Conservation (phyloP, 92 coral and sea anemone species). For the Siderastrea siderea region DNA sequence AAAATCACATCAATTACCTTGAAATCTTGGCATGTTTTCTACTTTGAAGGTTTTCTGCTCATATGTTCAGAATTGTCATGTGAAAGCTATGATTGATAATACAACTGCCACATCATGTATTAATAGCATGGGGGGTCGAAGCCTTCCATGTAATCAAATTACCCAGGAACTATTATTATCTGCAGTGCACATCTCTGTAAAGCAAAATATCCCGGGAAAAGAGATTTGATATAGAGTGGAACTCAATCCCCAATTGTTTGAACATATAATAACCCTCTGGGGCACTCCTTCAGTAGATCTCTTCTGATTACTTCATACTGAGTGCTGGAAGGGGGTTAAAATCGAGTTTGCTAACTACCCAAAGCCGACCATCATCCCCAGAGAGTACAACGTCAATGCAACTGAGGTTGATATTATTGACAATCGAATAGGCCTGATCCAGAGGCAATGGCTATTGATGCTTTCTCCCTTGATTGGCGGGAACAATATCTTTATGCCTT, state of each 20-base stretch:
- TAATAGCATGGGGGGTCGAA: constrained; percentile 60
- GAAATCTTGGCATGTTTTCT: constrained; percentile 38
- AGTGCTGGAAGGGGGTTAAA: constrained; percentile 28
- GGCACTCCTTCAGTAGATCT: constrained; percentile 39
- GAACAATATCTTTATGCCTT: constrained; percentile 40
- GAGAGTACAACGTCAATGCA: constrained; percentile 28
- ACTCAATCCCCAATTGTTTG: constrained; percentile 43
- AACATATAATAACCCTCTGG: constrained; percentile 21
- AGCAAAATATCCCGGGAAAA: constrained; percentile 56
- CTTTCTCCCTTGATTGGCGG: constrained; percentile 2
- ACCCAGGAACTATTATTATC: constrained; percentile 54
- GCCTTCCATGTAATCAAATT: constrained; percentile 41
- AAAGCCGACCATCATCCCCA: constrained; percentile 39
- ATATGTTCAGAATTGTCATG: constrained; percentile 5
- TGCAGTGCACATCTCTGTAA: constrained; percentile 76
- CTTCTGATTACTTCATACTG: constrained; percentile 48
- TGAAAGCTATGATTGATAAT: constrained; percentile 46
- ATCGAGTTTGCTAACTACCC: constrained; percentile 49
- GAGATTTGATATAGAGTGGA: constrained; percentile 59
- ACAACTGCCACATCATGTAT: constrained; percentile 62
- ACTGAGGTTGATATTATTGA: constrained; percentile 51
- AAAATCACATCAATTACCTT: constrained; percentile 44
- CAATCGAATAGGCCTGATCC: constrained; percentile 26
- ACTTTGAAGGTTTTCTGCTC: constrained; percentile 23
- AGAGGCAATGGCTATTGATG: too few species aligned